Percentiles rank a stretch among this genome's conserved stretches.
These are phyloP conservation scores for Fragum sueziense DNA, from an alignment of 2,888 invertebrate species.

Conservation along the genomic window DNA sequence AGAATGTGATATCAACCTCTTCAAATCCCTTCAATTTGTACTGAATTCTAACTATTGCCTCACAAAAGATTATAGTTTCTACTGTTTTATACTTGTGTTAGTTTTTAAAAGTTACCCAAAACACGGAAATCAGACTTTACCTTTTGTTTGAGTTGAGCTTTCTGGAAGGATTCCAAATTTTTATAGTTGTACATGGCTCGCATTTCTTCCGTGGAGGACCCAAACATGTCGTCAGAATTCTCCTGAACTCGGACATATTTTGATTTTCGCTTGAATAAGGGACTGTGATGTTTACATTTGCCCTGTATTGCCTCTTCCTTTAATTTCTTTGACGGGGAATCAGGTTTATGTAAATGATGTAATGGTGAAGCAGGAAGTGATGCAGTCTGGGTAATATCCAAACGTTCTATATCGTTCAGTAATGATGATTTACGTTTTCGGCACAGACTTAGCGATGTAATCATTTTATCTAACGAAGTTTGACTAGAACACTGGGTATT, in stretches of 20 bases:
- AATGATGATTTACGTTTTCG: conserved; percentile 49
- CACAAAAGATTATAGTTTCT: no score
- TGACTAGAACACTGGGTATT: conserved; percentile 7
- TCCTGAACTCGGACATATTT: conserved; percentile 65
- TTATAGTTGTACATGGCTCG: conserved; percentile 73
- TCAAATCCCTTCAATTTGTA: no score
- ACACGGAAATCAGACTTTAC: no score
- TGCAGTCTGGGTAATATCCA: conserved; percentile 73
- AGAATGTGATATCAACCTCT: no score
- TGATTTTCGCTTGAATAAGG: conserved; percentile 73
- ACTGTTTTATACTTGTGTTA: no score
- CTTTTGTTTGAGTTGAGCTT: conserved; percentile 80
- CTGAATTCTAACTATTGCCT: no score
- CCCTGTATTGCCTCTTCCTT: conserved; percentile 71
- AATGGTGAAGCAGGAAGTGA: conserved; percentile 80
- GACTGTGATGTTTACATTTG: conserved; percentile 77
- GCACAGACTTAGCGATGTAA: conserved; percentile 15
- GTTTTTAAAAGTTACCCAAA: no score
- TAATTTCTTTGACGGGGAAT: conserved; percentile 66
- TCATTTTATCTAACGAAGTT: conserved; percentile 21
- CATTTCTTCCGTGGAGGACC: conserved; percentile 69
- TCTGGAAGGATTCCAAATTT: conserved; percentile 80
- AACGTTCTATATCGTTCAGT: conserved; percentile 48
- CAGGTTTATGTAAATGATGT: conserved; percentile 64
- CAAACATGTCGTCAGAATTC: conserved; percentile 70